A percentile compares a stretch with the other conserved stretches of the same genome.
Conservation (phyloP, 2,888 invertebrate species). For the Ochropleura leucogaster region DNA sequence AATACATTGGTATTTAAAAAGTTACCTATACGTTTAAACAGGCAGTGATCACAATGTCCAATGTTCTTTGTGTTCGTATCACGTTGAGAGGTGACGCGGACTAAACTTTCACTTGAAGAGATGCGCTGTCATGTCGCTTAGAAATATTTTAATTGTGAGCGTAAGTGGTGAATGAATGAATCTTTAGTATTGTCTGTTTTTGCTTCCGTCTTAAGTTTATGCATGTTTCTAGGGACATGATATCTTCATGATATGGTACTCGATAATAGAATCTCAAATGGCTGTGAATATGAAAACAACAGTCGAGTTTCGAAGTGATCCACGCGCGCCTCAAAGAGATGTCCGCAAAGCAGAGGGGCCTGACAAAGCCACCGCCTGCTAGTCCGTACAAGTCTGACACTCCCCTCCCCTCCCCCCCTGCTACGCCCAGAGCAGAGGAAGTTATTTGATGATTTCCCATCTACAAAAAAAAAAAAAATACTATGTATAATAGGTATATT, state of each 20-base stretch:
- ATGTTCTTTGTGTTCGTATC: slow-evolving; percentile 26
- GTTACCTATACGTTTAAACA: background rate
- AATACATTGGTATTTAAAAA: slow-evolving; percentile 39
- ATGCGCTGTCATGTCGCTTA: slow-evolving; percentile 16
- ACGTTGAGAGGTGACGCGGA: slow-evolving; percentile 30
- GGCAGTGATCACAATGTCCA: slow-evolving; percentile 22
- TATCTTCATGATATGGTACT: background rate
- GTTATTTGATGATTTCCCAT: too few relatives aligned
- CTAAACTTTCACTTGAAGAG: slow-evolving; percentile 48
- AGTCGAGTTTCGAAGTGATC: background rate
- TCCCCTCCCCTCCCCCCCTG: too few relatives aligned
- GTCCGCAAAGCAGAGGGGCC: too few relatives aligned
- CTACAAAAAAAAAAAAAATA: too few relatives aligned
- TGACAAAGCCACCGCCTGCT: too few relatives aligned
- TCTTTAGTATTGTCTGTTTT: slow-evolving; percentile 20
- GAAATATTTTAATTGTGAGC: slow-evolving; percentile 28
- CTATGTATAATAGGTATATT: too few relatives aligned
- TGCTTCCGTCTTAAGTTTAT: background rate
- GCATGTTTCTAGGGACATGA: background rate
- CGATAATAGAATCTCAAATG: background rate
- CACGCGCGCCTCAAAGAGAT: too few relatives aligned
- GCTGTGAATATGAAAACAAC: background rate
- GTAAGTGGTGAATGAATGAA: background rate
- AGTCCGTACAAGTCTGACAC: too few relatives aligned
- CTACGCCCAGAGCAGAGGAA: too few relatives aligned